These are phyloP conservation scores for Hemistola chrysoprasaria DNA, from an alignment of 2,888 invertebrate species.

Conservation along the genomic window DNA sequence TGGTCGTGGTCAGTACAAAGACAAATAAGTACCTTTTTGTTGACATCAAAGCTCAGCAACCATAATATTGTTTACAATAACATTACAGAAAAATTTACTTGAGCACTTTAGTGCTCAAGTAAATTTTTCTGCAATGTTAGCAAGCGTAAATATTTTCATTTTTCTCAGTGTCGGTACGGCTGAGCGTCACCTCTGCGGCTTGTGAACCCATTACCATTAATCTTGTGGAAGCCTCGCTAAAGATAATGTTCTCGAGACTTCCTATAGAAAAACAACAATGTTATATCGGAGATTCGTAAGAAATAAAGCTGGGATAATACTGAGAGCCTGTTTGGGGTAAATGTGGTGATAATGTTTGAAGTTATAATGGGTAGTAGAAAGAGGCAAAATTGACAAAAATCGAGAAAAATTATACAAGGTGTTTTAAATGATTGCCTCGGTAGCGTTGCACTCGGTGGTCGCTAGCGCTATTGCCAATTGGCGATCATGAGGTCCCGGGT, in stretches of 20 bases:
- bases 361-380: too few species aligned
- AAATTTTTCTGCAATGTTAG: conserved; percentile 38
- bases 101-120: conserved; percentile 37
- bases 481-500: too few species aligned
- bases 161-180: conserved; percentile 40
- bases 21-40: conserved; percentile 2
- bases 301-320: conserved; percentile 39
- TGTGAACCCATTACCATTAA: conserved; percentile 71
- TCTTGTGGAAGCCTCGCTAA: conserved; percentile 59
- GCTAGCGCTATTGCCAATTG: too few species aligned
- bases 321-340: conserved; percentile 20
- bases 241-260: conserved; percentile 64
- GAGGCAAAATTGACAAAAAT: too few species aligned
- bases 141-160: conserved; percentile 59
- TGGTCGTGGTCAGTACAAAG: conserved; percentile 1
- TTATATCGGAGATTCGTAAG: conserved; percentile 45
- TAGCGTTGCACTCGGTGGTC: too few species aligned
- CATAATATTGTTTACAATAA: conserved; percentile 32
- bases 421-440: too few species aligned
- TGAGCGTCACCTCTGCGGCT: conserved; percentile 59
- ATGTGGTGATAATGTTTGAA: conserved; percentile 25
- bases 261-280: conserved; percentile 63
- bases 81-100: conserved; percentile 34
- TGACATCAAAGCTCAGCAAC: conserved; percentile 20
- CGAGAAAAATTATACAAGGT: too few species aligned